Conservation (phyloP, 2,113 vertebrate genomes). For the Chaetorhynchus papuensis region DNA sequence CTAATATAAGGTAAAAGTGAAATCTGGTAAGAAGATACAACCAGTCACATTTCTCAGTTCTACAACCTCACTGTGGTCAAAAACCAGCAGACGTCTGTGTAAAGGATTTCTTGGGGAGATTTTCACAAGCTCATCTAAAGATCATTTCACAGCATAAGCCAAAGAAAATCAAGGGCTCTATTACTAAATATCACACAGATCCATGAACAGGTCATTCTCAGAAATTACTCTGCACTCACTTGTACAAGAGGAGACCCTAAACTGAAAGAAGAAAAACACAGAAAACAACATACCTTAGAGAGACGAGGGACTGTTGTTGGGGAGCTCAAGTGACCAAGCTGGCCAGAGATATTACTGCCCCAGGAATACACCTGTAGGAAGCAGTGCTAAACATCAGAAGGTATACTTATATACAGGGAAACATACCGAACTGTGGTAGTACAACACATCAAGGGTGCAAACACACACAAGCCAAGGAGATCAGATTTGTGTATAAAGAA, state of each 20-base stretch:
- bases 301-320: conserved; percentile 89
- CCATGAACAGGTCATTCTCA: not conserved
- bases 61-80: not conserved
- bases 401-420: not conserved
- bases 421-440: not conserved
- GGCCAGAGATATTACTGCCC: conserved; percentile 89
- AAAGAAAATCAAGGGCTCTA: not conserved
- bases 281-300: conserved; percentile 78
- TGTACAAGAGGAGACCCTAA: not conserved
- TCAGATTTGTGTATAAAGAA: not conserved
- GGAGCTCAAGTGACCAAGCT: conserved; percentile 87
- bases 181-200: not conserved
- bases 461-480: not conserved
- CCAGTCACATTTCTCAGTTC: not conserved
- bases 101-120: not conserved
- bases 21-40: not conserved
- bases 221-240: not conserved
- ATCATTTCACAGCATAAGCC: not conserved
- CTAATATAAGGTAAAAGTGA: not conserved
- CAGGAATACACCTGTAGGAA: conserved; percentile 88
- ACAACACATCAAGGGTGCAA: not conserved
- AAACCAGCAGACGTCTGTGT: not conserved
- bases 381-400: not conserved
- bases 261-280: not conserved
- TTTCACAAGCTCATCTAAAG: not conserved